Conservation (phyloP, 2,888 invertebrate genomes). For the Julus scandinavius region DNA sequence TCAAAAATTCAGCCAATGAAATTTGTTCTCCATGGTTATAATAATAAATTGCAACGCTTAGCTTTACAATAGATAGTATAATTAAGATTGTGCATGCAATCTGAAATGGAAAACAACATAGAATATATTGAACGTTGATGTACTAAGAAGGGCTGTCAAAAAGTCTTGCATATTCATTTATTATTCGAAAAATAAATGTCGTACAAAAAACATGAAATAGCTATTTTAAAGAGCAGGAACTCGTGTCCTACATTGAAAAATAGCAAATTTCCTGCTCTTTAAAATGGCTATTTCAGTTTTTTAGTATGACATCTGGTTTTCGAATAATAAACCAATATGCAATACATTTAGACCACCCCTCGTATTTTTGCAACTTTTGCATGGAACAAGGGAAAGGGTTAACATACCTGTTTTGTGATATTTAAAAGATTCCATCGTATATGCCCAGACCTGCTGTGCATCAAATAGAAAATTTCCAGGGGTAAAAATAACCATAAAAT, state of each 20-base stretch:
- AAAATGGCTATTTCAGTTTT: too few relatives aligned
- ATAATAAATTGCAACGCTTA: background rate
- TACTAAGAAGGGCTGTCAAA: background rate
- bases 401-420: slow-evolving; percentile 73
- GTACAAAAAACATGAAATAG: too few relatives aligned
- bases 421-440: slow-evolving; percentile 68
- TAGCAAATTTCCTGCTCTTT: too few relatives aligned
- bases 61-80: background rate
- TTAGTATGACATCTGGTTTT: too few relatives aligned
- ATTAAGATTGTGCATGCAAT: slow-evolving; percentile 31
- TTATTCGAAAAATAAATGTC: too few relatives aligned
- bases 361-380: background rate
- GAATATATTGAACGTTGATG: background rate
- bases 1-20: background rate
- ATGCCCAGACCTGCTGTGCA: slow-evolving; percentile 58
- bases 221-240: too few relatives aligned
- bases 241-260: too few relatives aligned
- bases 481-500: slow-evolving; percentile 64
- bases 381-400: background rate
- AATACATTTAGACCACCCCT: too few relatives aligned
- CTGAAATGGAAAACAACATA: slow-evolving; percentile 33
- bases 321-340: too few relatives aligned
- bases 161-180: too few relatives aligned
- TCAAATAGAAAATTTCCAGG: slow-evolving; percentile 60
- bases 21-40: background rate